Conservation (phyloP, 2,888 invertebrate genomes). For the Cheilosia soror region DNA sequence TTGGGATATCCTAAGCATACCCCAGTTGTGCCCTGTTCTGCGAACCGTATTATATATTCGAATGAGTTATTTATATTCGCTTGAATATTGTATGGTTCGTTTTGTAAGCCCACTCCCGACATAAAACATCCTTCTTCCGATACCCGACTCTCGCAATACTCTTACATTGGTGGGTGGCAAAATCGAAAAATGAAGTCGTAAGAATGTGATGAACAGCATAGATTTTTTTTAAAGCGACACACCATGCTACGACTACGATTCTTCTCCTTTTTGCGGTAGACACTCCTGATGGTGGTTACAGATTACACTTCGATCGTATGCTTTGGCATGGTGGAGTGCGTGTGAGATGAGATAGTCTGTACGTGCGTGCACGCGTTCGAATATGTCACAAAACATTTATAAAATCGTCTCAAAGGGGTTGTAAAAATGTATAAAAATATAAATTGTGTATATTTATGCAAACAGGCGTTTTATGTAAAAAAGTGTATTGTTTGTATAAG, state of each 20-base stretch:
- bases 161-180: slow-evolving; percentile 17
- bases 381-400: slow-evolving; percentile 74
- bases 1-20: slow-evolving; percentile 20
- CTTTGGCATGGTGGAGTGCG: background rate
- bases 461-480: slow-evolving; percentile 70
- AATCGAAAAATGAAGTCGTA: slow-evolving; percentile 66
- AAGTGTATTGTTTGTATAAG: background rate
- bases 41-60: slow-evolving; percentile 59
- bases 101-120: slow-evolving; percentile 51
- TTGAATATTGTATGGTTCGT: slow-evolving; percentile 57
- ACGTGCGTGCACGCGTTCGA: slow-evolving; percentile 54
- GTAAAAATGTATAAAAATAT: slow-evolving; percentile 39
- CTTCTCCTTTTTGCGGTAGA: slow-evolving; percentile 33
- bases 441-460: slow-evolving; percentile 70
- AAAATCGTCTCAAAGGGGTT: slow-evolving; percentile 61
- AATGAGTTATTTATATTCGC: slow-evolving; percentile 74
- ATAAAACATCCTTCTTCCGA: background rate
- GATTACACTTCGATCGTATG: slow-evolving; percentile 67
- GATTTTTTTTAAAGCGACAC: slow-evolving; percentile 38
- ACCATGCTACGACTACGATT: slow-evolving; percentile 17
- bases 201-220: slow-evolving; percentile 64
- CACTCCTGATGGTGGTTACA: slow-evolving; percentile 57
- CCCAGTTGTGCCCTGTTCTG: slow-evolving; percentile 4
- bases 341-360: slow-evolving; percentile 49
- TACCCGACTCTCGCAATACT: background rate